Conservation (phyloP, 92 coral and sea anemone genomes). For the Porites rus region DNA sequence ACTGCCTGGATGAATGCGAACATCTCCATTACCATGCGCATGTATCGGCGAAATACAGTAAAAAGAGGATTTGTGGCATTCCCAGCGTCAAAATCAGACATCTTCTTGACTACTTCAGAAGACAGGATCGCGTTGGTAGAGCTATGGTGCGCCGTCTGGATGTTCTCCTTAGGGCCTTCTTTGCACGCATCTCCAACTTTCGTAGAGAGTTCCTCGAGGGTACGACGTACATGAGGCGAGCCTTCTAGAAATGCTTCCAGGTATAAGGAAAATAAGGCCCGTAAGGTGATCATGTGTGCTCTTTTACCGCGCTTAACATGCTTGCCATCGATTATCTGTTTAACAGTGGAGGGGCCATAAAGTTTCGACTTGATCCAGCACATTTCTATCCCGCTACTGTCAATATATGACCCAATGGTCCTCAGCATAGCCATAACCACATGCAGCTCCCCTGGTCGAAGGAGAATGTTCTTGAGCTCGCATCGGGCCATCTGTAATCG, state of each 20-base stretch:
- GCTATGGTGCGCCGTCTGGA: neutral
- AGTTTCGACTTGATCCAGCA: slow-evolving; percentile 53
- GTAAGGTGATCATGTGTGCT: neutral
- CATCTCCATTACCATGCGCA: too few species aligned
- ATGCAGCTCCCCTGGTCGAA: slow-evolving; percentile 61
- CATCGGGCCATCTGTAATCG: slow-evolving; percentile 46
- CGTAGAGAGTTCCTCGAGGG: neutral
- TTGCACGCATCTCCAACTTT: slow-evolving; percentile 43
- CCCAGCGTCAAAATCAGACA: too few species aligned
- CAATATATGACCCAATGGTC: slow-evolving; percentile 46
- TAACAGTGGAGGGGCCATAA: slow-evolving; percentile 33
- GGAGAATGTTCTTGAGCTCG: slow-evolving; percentile 37
- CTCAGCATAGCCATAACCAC: slow-evolving; percentile 52
- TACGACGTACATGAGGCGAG: too few species aligned
- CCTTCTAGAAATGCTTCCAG: neutral
- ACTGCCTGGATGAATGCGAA: too few species aligned
- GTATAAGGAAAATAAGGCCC: slow-evolving; percentile 19
- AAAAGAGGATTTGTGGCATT: too few species aligned
- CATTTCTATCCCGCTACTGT: slow-evolving; percentile 52
- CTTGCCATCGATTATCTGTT: slow-evolving; percentile 38
- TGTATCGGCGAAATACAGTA: too few species aligned
- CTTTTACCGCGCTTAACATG: slow-evolving; percentile 56
- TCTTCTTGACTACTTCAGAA: slow-evolving; percentile 26
- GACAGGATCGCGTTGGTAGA: slow-evolving; percentile 30
- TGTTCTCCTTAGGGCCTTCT: slow-evolving; percentile 42